Percentiles rank a stretch among this genome's conserved stretches.
phyloP scores from a whole-genome alignment of 2,113 vertebrate species.

The Seriola dumerili region DNA sequence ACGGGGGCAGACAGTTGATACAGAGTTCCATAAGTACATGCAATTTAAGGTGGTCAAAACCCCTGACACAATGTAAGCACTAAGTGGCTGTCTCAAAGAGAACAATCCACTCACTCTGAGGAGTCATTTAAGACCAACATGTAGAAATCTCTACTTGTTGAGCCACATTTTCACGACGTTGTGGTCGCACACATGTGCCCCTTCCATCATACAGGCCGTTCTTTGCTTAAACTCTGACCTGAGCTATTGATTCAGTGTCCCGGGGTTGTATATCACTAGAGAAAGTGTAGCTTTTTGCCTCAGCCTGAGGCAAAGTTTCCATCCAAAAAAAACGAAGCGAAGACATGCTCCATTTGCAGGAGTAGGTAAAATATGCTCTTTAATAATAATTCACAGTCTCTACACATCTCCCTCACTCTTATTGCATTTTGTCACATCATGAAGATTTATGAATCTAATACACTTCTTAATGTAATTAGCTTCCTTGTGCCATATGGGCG shows the following conservation, averaged over 20 bases:
- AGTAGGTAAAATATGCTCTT: conserved; percentile 17
- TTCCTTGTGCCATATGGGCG: conserved; percentile 35
- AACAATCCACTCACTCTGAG: not conserved
- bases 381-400: conserved; percentile 26
- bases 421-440: conserved; percentile 45
- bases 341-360: conserved; percentile 5
- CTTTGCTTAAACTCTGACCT: conserved; percentile 48
- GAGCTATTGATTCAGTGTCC: conserved; percentile 23
- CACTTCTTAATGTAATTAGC: conserved; percentile 55
- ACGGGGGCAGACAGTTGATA: too few relatives aligned
- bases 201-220: conserved; percentile 36
- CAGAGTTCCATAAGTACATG: too few relatives aligned
- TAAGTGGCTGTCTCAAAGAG: not conserved
- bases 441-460: conserved; percentile 55
- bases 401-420: conserved; percentile 17
- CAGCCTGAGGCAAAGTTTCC: conserved; percentile 15
- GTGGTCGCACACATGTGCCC: conserved; percentile 33
- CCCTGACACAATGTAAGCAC: too few relatives aligned
- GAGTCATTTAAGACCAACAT: not conserved
- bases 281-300: conserved; percentile 11
- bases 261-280: conserved; percentile 21
- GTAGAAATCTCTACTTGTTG: conserved; percentile 8
- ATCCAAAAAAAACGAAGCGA: conserved; percentile 17
- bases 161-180: conserved; percentile 18
- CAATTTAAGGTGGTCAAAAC: too few relatives aligned